Base-by-base conservation (phyloP, 2,888 invertebrate genomes). In the Microchrysa polita region DNA sequence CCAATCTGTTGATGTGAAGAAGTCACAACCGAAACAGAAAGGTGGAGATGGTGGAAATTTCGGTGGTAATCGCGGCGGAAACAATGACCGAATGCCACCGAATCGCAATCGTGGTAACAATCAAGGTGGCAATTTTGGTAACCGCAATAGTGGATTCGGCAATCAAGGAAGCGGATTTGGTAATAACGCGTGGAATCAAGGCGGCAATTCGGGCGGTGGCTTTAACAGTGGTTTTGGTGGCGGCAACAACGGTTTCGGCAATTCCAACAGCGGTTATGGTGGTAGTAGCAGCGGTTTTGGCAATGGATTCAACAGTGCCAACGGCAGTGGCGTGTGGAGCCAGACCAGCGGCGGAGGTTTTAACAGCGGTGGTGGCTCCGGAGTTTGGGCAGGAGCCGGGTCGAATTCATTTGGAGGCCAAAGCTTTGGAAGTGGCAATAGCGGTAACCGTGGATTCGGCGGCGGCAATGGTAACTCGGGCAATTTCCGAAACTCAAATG, bases 1-100 rank as follows among this genome's bases (percentile, higher is more conserved):
- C 0, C 90, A 92, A 80, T 88, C 90, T 67, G 88, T 94, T 5
- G 95, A 95, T 80, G 95, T 95, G 0, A 95, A 95, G 82, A 95
- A 95, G 83, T 95, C 95, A 0, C 80, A 95, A 14, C 92, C 93
- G 42, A 93, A 93, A 84, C 90, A 91, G 16, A 94, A 93, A 82
- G 92, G 93, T 89, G 90, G 89, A 14, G 87, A 88, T 18, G 79
- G 80, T 61, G 79, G 82, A 16, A 82, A 84, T 34, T 34, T 34
- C 27, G 27, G 27, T 7, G 27, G 27, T 7, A 2, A 34, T 16
- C 82, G 85, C 12, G 86, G 87, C 0, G 85, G 87, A 0, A 86
- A 42, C 10, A 61, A 61, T 18, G 40, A 40, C 40, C 81, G 27
- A 7, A 34, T 34, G 27, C 4, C 4, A 2, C n/a, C n/a, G n/a